phyloP scores from a whole-genome alignment of 2,113 vertebrate species.

The Mystacornis crossleyi region DNA sequence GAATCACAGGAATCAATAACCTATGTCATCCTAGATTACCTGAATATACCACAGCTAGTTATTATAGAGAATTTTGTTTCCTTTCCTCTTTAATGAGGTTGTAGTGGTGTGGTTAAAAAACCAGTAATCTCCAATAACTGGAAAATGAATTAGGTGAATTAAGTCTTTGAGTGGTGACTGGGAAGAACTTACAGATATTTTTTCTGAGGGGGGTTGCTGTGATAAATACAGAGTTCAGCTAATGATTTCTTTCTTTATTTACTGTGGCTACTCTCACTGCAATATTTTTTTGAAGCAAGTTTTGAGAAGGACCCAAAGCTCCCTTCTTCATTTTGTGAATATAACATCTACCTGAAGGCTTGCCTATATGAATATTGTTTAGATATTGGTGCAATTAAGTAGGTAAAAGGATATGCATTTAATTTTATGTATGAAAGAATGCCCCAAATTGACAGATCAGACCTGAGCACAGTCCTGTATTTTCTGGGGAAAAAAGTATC shows the following conservation, averaged over 20 bases:
- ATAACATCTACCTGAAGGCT: not conserved
- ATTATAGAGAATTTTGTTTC: not conserved
- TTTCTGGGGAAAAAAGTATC: not conserved
- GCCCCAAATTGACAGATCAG: accelerated
- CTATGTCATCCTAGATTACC: not conserved
- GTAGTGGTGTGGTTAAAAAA: not conserved
- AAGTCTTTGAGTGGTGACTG: not conserved
- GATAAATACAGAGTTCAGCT: not conserved
- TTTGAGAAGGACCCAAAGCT: not conserved
- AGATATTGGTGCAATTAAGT: not conserved
- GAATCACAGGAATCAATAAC: not conserved
- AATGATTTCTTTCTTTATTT: not conserved
- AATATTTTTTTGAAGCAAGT: not conserved
- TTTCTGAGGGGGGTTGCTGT: not conserved
- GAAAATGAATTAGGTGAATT: not conserved
- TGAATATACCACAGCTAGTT: not conserved
- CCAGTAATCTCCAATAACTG: accelerated
- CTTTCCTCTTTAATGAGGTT: not conserved
- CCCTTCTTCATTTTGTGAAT: not conserved
- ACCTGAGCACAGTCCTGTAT: not conserved
- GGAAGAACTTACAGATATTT: not conserved
- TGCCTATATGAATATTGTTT: not conserved
- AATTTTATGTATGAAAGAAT: accelerated
- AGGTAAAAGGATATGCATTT: not conserved
- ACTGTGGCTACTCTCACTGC: not conserved